phyloP scores from a whole-genome alignment of 53 echinoderm and acorn worm genomes.

The Apostichopus leukothele region DNA sequence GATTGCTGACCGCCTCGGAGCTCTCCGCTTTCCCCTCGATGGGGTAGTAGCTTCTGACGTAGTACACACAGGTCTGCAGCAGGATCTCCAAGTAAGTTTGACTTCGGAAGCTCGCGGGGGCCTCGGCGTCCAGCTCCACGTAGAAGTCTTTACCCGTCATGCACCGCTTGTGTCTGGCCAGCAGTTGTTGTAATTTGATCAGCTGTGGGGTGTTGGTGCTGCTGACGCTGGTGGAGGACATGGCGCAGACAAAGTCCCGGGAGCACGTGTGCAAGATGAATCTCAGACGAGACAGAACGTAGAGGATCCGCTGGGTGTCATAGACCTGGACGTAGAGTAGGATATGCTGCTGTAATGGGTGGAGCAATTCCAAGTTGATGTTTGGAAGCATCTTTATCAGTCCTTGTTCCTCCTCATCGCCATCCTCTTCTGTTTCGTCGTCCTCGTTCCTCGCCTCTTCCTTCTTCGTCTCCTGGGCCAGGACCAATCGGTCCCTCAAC shows the following conservation, averaged over 20 bases:
- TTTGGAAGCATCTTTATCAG: slow-evolving; percentile 66
- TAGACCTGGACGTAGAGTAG: slow-evolving; percentile 96
- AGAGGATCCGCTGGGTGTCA: slow-evolving; percentile 87
- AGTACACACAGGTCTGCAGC: slow-evolving; percentile 89
- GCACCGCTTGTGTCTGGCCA: slow-evolving; percentile 88
- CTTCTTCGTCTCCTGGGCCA: slow-evolving; percentile 23
- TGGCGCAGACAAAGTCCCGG: slow-evolving; percentile 89
- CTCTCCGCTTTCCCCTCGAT: slow-evolving; percentile 70
- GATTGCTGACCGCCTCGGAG: slow-evolving; percentile 78
- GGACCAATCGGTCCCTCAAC: not conserved
- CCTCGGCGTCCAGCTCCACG: slow-evolving; percentile 82
- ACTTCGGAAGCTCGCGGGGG: slow-evolving; percentile 78
- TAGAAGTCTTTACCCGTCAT: slow-evolving; percentile 94
- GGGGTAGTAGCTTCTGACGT: slow-evolving; percentile 93
- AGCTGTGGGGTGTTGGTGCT: slow-evolving; percentile 98
- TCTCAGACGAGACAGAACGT: slow-evolving; percentile 81
- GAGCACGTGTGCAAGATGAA: slow-evolving; percentile 85
- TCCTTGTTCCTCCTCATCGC: slow-evolving; percentile 27
- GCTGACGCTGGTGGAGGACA: slow-evolving; percentile 98
- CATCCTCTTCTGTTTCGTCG: slow-evolving; percentile 27
- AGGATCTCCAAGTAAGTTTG: slow-evolving; percentile 95
- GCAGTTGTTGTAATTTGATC: slow-evolving; percentile 88
- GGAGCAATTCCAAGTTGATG: slow-evolving; percentile 69
- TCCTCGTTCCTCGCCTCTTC: slow-evolving; percentile 68
- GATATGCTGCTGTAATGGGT: slow-evolving; percentile 93